Base-by-base conservation (phyloP, 64 coral and sea anemone genomes). In the Stichodactyla helianthus region DNA sequence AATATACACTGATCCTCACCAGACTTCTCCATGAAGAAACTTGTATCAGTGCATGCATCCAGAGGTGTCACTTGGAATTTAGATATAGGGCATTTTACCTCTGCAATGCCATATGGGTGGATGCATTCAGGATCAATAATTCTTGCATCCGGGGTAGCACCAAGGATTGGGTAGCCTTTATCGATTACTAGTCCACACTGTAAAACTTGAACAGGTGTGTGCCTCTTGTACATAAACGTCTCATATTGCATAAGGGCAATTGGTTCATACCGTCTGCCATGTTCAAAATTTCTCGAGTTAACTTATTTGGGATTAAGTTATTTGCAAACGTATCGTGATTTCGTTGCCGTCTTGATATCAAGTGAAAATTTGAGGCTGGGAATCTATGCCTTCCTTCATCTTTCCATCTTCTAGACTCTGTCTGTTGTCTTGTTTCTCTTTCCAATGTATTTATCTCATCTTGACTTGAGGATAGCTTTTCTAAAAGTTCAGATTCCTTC, bases 291-390 rank as follows among this genome's bases (percentile, higher is more conserved):
- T 78, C 53, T 84, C 14, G 79, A 84, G 18, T 54, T 50, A 54
- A 54, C 6, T 17, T 71, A 6, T 44, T 84, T 88, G 83, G 81
- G 86, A 92, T 31, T 6, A 92, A 19, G 19, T 17, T 84, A 35
- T 88, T 18, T 61, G 26, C 81, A n/a, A 92, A 67, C 26, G 52
- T 84, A 6, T 71, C 68, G 83, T 92, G 91, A 35, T 92, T 81
- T 85, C 82, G 83, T 84, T 82, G 68, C 19, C 89, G 59, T 7
- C 55, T 67, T 4, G 6, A 31, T 31, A 91, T 82, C 14, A 79
- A 23, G 31, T 59, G 74, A 85, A 88, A 92, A 50, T 92, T 92
- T 4, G 86, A 88, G 23, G 91, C 91, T 78, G 91, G 83, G 55
- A 92, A 85, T 55, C 91, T 88, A 63, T 53, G 85, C 59, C 67